Conservation (phyloP, 2,113 vertebrate genomes). For the Pantherophis guttatus region DNA sequence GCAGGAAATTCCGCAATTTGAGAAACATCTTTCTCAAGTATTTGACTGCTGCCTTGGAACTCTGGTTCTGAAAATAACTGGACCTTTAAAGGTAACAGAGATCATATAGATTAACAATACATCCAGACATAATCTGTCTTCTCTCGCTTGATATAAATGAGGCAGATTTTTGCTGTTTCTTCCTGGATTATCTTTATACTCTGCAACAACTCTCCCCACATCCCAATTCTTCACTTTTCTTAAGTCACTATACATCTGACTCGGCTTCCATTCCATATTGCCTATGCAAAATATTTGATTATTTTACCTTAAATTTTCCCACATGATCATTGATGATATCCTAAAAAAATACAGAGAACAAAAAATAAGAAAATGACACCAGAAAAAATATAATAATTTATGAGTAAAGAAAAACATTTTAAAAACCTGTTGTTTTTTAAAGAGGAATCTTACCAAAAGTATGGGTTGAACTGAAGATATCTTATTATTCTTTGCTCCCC, state of each 20-base stretch:
- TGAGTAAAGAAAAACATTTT: not conserved
- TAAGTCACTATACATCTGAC: not conserved
- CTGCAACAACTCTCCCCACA: not conserved
- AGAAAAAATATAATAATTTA: not conserved
- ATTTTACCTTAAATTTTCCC: slow-evolving; percentile 74
- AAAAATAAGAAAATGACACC: not conserved
- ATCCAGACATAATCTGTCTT: slow-evolving; percentile 19
- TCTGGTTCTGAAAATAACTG: slow-evolving; percentile 87
- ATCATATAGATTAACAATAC: not conserved
- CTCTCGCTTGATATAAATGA: not conserved
- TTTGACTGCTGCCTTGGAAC: slow-evolving; percentile 79
- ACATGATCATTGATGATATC: slow-evolving; percentile 63
- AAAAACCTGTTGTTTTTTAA: not conserved
- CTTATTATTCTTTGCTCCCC: slow-evolving; percentile 81
- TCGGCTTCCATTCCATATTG: not conserved
- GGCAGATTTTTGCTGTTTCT: not conserved
- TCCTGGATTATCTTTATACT: not conserved
- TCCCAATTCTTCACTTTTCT: not conserved
- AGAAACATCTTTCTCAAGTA: slow-evolving; percentile 74
- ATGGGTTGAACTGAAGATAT: slow-evolving; percentile 91
- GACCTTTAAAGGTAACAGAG: slow-evolving; percentile 73
- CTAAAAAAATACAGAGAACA: slow-evolving; percentile 57
- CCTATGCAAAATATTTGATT: slow-evolving; percentile 12
- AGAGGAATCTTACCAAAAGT: slow-evolving; percentile 77
- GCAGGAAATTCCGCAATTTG: slow-evolving; percentile 79